A percentile compares a stretch with the other conserved stretches of the same genome.
Evolutionary conservation across 2,113 vertebrate species (phyloP).

Genomic region (Cebus imitator): DNA sequence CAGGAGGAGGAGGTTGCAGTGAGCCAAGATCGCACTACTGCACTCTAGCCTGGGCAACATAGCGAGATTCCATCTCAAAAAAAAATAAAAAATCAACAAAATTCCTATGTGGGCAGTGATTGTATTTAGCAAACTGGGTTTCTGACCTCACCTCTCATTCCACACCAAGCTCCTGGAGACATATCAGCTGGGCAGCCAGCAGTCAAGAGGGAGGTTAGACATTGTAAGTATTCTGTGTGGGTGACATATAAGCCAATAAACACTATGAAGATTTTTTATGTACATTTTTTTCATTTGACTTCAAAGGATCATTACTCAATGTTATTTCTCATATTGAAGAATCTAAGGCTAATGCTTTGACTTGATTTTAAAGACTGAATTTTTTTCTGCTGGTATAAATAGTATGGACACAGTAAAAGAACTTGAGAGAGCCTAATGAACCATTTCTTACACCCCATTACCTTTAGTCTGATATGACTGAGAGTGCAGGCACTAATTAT

Average conservation of each 20-base stretch:
- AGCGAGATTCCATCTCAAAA: too few relatives aligned
- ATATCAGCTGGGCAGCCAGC: not conserved
- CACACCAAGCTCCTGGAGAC: not conserved
- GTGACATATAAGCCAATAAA: conserved; percentile 72
- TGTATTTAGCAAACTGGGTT: conserved; percentile 39
- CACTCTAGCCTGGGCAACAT: too few relatives aligned
- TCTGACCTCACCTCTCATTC: conserved; percentile 22
- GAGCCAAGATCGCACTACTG: too few relatives aligned
- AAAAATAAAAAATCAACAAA: conserved; percentile 24
- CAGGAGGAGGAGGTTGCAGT: too few relatives aligned
- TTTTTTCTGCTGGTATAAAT: conserved; percentile 88
- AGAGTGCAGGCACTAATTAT: conserved; percentile 88
- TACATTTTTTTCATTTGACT: conserved; percentile 77
- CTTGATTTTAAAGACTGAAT: conserved; percentile 87
- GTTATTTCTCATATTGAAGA: conserved; percentile 82
- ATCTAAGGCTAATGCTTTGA: conserved; percentile 83
- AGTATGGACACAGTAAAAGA: conserved; percentile 90
- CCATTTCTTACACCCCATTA: conserved; percentile 91
- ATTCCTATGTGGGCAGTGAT: not conserved
- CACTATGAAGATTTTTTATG: conserved; percentile 66
- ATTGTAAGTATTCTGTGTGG: conserved; percentile 9
- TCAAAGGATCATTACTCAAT: conserved; percentile 82
- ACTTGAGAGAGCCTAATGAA: conserved; percentile 90
- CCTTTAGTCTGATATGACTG: conserved; percentile 90
- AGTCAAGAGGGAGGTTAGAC: conserved; percentile 68